Conservation (phyloP, 2,113 vertebrate genomes). For the Crotalus viridis region DNA sequence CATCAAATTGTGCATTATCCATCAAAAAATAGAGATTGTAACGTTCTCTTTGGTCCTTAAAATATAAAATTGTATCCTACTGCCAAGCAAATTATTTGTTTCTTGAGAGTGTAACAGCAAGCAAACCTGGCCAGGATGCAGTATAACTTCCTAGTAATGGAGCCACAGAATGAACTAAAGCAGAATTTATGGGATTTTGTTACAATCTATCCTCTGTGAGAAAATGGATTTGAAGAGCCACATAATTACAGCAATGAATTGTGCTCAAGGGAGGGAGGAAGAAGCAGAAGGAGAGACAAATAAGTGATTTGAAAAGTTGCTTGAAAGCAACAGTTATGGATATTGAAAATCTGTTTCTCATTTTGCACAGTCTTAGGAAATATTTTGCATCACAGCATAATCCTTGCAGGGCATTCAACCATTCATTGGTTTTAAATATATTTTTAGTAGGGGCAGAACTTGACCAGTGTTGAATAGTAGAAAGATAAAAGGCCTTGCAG, state of each 20-base stretch:
- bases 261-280: rapidly evolving
- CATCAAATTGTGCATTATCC: background rate
- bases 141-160: background rate
- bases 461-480: background rate
- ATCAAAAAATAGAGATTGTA: background rate
- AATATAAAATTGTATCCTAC: background rate
- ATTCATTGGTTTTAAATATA: background rate
- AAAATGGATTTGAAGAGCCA: conserved; percentile 3
- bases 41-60: background rate
- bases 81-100: background rate
- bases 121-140: background rate
- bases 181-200: background rate
- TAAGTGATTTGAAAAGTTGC: background rate
- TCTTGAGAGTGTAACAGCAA: background rate
- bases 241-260: background rate
- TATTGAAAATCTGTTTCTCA: conserved; percentile 10
- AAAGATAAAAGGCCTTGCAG: background rate
- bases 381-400: conserved; percentile 5
- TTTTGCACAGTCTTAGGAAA: conserved; percentile 28
- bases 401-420: conserved; percentile 20
- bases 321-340: background rate
- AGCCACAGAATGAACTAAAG: background rate
- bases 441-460: background rate
- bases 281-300: background rate
- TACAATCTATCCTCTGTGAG: conserved; percentile 5